phyloP scores from a whole-genome alignment of 2,797 vertebrate species.

The Antennarius maculatus region DNA sequence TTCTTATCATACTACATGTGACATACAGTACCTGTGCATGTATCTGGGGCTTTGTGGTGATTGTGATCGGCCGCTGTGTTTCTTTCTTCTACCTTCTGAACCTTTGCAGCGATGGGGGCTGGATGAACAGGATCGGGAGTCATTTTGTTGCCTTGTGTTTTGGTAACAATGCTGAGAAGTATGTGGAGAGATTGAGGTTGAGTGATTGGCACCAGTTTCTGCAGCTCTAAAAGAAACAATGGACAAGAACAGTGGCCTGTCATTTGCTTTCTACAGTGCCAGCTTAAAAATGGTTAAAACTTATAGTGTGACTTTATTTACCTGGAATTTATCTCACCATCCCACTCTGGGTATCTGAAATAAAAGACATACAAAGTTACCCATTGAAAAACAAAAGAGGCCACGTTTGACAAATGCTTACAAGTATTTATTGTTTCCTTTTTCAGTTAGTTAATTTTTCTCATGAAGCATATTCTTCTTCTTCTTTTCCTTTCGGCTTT shows the following conservation, averaged over 20 bases:
- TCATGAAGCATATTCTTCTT: too few species aligned
- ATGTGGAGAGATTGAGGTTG: background rate
- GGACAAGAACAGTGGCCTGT: too few species aligned
- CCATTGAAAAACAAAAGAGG: background rate
- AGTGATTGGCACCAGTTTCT: slow-evolving; percentile 9
- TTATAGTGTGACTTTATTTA: slow-evolving; percentile 53
- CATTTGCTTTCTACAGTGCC: too few species aligned
- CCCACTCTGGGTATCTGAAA: slow-evolving; percentile 90
- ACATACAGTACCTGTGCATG: background rate
- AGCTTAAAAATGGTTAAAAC: background rate
- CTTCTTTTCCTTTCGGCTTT: too few species aligned
- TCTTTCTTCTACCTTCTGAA: background rate
- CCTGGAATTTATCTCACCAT: slow-evolving; percentile 85
- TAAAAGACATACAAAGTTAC: slow-evolving; percentile 6
- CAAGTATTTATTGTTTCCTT: background rate
- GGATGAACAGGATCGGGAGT: background rate
- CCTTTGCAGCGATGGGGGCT: background rate
- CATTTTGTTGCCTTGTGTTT: background rate
- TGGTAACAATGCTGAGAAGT: background rate
- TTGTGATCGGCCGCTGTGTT: background rate
- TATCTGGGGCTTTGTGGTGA: slow-evolving; percentile 8
- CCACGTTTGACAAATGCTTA: background rate
- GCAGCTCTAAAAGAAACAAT: background rate
- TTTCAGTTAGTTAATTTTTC: too few species aligned
- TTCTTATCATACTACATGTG: background rate